Percentiles rank a stretch among this genome's conserved stretches.
Conservation (phyloP, 2,888 invertebrate species). For the Aphodius granarius region DNA sequence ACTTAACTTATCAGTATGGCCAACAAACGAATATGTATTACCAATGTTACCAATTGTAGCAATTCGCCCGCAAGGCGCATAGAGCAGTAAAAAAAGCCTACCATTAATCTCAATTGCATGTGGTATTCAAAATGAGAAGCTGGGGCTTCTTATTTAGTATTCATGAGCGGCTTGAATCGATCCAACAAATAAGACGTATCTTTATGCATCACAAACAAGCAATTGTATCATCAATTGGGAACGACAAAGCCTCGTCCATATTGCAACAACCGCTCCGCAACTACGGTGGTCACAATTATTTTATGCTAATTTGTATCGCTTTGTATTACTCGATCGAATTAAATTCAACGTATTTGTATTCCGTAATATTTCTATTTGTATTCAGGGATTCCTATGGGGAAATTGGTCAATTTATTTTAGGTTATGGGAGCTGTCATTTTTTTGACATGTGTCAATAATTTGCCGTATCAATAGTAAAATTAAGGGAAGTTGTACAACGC, state of each 20-base stretch:
- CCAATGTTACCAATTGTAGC: too few relatives aligned
- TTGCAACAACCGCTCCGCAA: not conserved
- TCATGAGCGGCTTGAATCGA: constrained; percentile 8
- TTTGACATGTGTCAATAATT: too few relatives aligned
- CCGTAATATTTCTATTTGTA: not conserved
- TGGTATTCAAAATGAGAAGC: not conserved
- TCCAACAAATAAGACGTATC: not conserved
- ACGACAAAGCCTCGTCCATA: not conserved
- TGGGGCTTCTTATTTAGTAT: constrained; percentile 7
- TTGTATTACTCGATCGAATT: not conserved
- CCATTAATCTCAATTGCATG: not conserved
- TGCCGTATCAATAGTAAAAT: too few relatives aligned
- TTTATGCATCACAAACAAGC: constrained; percentile 1
- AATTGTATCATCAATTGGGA: not conserved
- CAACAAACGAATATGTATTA: not conserved
- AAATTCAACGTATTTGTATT: not conserved
- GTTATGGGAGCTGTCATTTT: too few relatives aligned
- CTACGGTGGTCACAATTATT: not conserved
- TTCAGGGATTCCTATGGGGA: too few relatives aligned
- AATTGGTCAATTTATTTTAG: too few relatives aligned
- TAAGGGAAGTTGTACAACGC: too few relatives aligned
- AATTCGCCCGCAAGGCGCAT: too few relatives aligned
- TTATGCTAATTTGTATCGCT: not conserved
- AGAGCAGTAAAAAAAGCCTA: not conserved
- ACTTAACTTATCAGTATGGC: too few relatives aligned